A percentile compares a stretch with the other conserved stretches of the same genome.
Evolutionary conservation across 2,888 invertebrate genomes (phyloP).

Genomic region (Lasiommata megera): DNA sequence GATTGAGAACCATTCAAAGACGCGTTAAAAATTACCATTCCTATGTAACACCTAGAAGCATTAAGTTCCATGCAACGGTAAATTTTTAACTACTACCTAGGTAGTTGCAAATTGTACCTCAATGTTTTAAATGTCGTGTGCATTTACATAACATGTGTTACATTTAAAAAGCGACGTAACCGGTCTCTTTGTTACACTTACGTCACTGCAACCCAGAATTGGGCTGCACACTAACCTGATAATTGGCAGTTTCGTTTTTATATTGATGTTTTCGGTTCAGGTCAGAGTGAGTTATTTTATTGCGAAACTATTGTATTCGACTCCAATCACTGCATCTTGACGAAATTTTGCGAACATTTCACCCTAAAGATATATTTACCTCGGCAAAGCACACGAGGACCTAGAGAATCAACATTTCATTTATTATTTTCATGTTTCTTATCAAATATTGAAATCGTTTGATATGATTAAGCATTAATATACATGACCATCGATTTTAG

Average conservation of each 20-base stretch:
- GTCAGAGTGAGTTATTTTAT: background rate
- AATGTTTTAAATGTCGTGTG: slow-evolving; percentile 10
- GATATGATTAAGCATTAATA: no score
- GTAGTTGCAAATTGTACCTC: slow-evolving; percentile 8
- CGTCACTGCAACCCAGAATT: slow-evolving; percentile 28
- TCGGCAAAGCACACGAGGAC: no score
- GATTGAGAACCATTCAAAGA: background rate
- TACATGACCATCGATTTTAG: no score
- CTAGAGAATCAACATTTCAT: no score
- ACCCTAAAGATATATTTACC: no score
- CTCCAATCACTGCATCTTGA: no score
- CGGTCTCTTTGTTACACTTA: slow-evolving; percentile 36
- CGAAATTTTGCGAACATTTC: no score
- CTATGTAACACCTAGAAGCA: background rate
- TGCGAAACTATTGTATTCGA: background rate
- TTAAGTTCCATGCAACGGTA: background rate
- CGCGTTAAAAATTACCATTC: background rate
- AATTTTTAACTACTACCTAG: background rate
- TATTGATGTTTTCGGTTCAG: background rate
- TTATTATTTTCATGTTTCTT: no score
- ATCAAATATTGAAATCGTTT: no score
- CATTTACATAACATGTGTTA: slow-evolving; percentile 42
- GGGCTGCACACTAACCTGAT: slow-evolving; percentile 24
- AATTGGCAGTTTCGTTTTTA: slow-evolving; percentile 17
- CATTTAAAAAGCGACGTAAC: slow-evolving; percentile 47